These are phyloP conservation scores for Spondyliosoma cantharus DNA, from an alignment of 2,797 vertebrate species.

Conservation along the genomic window DNA sequence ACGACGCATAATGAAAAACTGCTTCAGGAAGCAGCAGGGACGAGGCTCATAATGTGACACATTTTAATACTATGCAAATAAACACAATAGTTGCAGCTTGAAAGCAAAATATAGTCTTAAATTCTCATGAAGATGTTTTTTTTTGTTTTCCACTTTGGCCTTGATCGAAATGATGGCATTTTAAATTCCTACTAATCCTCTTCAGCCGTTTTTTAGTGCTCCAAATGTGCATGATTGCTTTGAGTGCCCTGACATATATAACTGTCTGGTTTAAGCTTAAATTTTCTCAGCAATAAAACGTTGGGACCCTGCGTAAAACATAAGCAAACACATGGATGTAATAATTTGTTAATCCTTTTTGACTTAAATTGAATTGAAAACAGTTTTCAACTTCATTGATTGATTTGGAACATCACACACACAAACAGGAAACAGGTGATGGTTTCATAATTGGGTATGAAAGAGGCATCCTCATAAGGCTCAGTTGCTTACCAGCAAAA, in stretches of 20 bases:
- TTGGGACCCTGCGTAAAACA: no score
- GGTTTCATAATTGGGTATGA: no score
- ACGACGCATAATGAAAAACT: slow-evolving; percentile 14
- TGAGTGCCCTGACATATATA: neutral
- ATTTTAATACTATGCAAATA: slow-evolving; percentile 34
- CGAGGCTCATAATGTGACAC: slow-evolving; percentile 12
- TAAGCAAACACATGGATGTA: no score
- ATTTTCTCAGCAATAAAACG: no score
- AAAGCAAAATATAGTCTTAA: slow-evolving; percentile 12
- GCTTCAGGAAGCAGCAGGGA: slow-evolving; percentile 6
- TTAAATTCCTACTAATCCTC: neutral
- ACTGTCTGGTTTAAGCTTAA: neutral
- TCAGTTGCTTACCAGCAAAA: no score
- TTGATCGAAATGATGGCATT: neutral
- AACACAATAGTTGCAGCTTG: slow-evolving; percentile 3
- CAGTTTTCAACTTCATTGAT: no score
- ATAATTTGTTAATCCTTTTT: no score
- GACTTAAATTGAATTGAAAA: no score
- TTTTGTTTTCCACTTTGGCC: slow-evolving; percentile 1
- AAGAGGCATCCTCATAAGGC: no score
- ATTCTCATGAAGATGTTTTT: slow-evolving; percentile 19
- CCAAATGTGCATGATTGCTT: neutral
- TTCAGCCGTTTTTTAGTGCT: neutral
- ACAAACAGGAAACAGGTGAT: no score
- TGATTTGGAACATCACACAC: no score